These are phyloP conservation scores for Campylomormyrus numenius DNA, from an alignment of 2,113 vertebrate genomes.

Conservation along the genomic window DNA sequence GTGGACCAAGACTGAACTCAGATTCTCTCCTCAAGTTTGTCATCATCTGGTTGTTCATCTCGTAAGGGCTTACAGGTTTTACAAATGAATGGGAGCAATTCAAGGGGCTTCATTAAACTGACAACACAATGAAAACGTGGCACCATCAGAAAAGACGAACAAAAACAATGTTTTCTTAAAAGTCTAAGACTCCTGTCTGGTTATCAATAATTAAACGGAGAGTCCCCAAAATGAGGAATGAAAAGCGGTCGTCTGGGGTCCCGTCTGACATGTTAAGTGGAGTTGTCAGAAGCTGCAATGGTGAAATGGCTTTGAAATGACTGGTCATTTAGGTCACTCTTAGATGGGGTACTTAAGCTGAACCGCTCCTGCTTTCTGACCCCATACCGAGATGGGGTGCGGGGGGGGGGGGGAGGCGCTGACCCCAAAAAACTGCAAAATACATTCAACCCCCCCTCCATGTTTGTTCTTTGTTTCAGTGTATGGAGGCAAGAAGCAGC, in stretches of 20 bases:
- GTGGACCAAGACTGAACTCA: background rate
- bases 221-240: background rate
- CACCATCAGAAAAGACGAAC: background rate
- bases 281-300: background rate
- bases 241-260: background rate
- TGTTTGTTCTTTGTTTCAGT: constrained; percentile 21
- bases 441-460: background rate
- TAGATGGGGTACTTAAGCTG: background rate
- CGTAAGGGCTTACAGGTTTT: background rate
- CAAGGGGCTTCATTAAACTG: background rate
- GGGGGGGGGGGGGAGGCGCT: background rate
- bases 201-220: constrained; percentile 4
- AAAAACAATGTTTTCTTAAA: background rate
- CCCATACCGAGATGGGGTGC: background rate
- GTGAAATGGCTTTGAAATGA: background rate
- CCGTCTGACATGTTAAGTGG: background rate
- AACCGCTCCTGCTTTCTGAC: background rate
- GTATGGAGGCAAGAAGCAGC: background rate
- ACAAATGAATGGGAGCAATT: background rate
- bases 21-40: background rate
- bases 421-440: constrained; percentile 19
- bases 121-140: background rate
- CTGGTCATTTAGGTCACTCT: background rate
- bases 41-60: background rate
- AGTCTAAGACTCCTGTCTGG: background rate